Evolutionary conservation across 1,140 invertebrate species (phyloP), one percentile per base, ranked within the genome.

Genomic region (Adelges cooleyi): DNA sequence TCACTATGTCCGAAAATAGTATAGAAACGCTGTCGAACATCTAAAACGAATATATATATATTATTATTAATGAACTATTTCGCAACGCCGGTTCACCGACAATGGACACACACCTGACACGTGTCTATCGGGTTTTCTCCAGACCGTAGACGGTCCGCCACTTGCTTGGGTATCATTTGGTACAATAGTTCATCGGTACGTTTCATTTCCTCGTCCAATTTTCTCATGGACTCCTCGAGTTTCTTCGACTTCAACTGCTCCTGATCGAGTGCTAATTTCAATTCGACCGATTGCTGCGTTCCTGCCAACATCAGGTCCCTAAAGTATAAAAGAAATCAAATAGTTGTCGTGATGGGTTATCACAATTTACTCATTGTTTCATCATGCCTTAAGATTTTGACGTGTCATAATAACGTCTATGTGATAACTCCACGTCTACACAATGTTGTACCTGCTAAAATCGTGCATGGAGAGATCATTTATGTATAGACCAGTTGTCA

Each of bases 391-490:
- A n/a, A n/a, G n/a, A n/a, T n/a, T n/a, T n/a, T n/a, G n/a, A n/a
- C n/a, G n/a, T n/a, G n/a, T n/a, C n/a, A n/a, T n/a, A n/a, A n/a
- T n/a, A n/a, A n/a, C n/a, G n/a, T n/a, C n/a, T n/a, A n/a, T n/a
- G n/a, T n/a, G n/a, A n/a, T n/a, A n/a, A n/a, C n/a, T n/a, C n/a
- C n/a, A n/a, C n/a, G n/a, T n/a, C n/a, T n/a, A n/a, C n/a, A n/a
- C n/a, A n/a, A n/a, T 33, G 11, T 33, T 71, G 73, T 76, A 89
- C 86, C 88, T 84, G 79, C 92, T 96, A 67, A 95, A 97, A 73
- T 98, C 95, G 71, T 98, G 94, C 88, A 98, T 94, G 33, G 92
- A 95, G 17, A 98, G 79, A 77, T 98, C 95, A 73, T 98, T 98
- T 71, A 98, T 95, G 72, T 93, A 98, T 0, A 98, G 80, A 0